Evolutionary conservation across 2,797 vertebrate genomes (phyloP).

Genomic region (Serranus cabrilla): DNA sequence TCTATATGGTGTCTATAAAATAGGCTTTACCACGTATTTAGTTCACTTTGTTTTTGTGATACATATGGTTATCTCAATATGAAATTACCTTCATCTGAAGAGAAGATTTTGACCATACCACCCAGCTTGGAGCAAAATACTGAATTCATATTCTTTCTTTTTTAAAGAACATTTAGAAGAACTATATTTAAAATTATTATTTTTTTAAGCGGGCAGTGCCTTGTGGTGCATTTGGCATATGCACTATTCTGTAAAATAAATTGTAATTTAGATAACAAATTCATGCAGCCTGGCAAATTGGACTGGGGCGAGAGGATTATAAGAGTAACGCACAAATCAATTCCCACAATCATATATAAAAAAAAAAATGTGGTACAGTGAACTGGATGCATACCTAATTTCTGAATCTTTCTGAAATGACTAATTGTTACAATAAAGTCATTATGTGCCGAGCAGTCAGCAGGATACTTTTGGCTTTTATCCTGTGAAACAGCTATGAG

Average conservation of each 20-base stretch:
- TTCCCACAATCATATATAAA: background rate
- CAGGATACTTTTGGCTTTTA: background rate
- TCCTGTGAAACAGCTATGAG: constrained; percentile 3
- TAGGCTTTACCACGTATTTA: no score
- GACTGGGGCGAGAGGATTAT: background rate
- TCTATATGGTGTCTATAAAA: no score
- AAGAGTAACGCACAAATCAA: background rate
- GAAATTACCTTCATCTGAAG: no score
- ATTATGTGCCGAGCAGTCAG: constrained; percentile 1
- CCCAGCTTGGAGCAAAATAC: background rate
- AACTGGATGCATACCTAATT: background rate
- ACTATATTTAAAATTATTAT: background rate
- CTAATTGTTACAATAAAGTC: constrained; percentile 4
- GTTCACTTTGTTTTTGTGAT: no score
- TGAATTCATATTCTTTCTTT: background rate
- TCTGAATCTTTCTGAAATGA: no score
- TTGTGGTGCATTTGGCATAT: background rate
- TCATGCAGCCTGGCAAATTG: background rate
- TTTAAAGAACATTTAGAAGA: background rate
- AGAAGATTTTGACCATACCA: no score
- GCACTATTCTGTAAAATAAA: background rate
- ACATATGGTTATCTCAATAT: no score
- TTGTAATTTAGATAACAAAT: background rate
- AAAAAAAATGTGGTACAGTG: background rate
- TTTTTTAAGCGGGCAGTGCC: background rate